Evolutionary conservation across 2,888 invertebrate species (phyloP).

Genomic region (Drosophila hamatofila): DNA sequence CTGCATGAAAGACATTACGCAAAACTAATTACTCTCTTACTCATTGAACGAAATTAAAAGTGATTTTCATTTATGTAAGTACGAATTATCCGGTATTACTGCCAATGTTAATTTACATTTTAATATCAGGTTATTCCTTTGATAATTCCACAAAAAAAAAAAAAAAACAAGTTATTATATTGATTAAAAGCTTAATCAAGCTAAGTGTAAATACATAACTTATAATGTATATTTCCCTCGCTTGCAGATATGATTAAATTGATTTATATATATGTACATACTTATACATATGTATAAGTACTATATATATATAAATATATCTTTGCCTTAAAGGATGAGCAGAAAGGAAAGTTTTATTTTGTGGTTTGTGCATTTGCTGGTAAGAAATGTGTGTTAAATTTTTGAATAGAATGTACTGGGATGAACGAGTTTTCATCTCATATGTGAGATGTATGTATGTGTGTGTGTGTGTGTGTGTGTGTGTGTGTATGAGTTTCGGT

Average conservation of each 20-base stretch:
- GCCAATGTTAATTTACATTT: not conserved
- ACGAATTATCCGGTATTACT: no score
- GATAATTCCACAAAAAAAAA: not conserved
- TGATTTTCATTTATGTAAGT: not conserved
- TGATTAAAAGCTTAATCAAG: not conserved
- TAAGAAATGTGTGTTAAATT: constrained; percentile 35
- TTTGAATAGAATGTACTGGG: no score
- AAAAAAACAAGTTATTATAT: not conserved
- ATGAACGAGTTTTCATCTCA: constrained; percentile 12
- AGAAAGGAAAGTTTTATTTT: not conserved
- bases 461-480: not conserved
- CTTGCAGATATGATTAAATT: not conserved
- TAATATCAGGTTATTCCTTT: not conserved
- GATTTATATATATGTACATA: not conserved
- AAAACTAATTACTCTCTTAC: not conserved
- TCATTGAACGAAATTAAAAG: not conserved
- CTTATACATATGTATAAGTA: no score
- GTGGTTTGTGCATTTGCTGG: constrained; percentile 25
- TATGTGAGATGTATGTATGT: not conserved
- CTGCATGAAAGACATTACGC: not conserved
- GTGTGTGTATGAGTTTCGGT: not conserved
- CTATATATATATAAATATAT: not conserved
- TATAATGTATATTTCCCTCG: not conserved
- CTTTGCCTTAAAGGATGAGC: not conserved
- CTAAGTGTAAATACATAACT: not conserved